Percentiles rank a stretch among this genome's conserved stretches.
Evolutionary conservation across 2,797 vertebrate genomes (phyloP).

Genomic region (Rhinophrynus dorsalis): DNA sequence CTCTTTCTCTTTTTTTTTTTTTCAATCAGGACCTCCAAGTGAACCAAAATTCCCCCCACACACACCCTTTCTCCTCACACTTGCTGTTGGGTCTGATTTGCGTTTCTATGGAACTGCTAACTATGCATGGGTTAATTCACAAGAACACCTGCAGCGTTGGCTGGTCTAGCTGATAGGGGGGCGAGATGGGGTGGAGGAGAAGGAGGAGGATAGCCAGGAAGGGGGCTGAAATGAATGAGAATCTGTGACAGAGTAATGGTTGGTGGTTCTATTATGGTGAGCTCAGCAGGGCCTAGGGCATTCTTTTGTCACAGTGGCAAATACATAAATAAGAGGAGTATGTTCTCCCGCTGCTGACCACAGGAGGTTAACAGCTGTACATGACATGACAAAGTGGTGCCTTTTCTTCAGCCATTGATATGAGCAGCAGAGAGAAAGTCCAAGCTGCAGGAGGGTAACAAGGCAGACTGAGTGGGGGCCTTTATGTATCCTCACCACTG

Average conservation of each 20-base stretch:
- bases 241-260: constrained; percentile 57
- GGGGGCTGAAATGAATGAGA: constrained; percentile 27
- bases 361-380: constrained; percentile 82
- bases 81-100: constrained; percentile 44
- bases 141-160: constrained; percentile 75
- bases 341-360: constrained; percentile 75
- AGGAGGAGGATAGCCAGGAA: constrained; percentile 47
- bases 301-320: constrained; percentile 77
- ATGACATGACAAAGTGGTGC: constrained; percentile 83
- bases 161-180: constrained; percentile 63
- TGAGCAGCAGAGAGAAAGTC: constrained; percentile 55
- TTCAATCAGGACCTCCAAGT: constrained; percentile 58
- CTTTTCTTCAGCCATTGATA: constrained; percentile 69
- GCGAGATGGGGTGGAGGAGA: constrained; percentile 31
- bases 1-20: constrained; percentile 40
- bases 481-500: neutral
- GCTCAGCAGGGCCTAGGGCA: constrained; percentile 74
- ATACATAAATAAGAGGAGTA: constrained; percentile 81
- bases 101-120: constrained; percentile 56
- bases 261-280: constrained; percentile 80
- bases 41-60: constrained; percentile 37
- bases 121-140: constrained; percentile 68
- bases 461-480: constrained; percentile 38
- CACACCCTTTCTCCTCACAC: constrained; percentile 38
- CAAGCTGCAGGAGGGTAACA: constrained; percentile 47